Conservation (phyloP, 1,140 invertebrate species). For the Aphelinus atriplicis region DNA sequence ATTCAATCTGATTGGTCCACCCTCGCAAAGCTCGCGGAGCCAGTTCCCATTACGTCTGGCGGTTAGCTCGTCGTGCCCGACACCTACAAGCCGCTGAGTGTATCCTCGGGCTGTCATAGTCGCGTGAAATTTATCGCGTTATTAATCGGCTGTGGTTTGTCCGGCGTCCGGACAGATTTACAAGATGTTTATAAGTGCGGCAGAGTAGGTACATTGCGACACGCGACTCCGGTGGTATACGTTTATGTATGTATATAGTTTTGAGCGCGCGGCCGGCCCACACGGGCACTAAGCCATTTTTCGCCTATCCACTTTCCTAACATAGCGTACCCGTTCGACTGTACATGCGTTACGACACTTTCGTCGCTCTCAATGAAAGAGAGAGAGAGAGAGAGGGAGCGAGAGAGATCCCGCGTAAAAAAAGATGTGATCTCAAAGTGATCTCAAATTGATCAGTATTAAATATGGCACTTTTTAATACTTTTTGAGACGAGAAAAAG, state of each 20-base stretch:
- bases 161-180: slow-evolving; percentile 30
- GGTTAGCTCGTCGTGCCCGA: neutral
- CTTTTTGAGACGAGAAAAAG: too few species aligned
- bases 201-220: slow-evolving; percentile 10
- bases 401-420: too few species aligned
- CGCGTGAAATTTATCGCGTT: slow-evolving; percentile 54
- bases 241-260: too few species aligned
- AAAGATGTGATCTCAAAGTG: too few species aligned
- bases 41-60: neutral
- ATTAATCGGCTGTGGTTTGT: slow-evolving; percentile 47
- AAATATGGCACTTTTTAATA: too few species aligned
- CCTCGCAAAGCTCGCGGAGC: neutral
- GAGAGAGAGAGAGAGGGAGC: neutral
- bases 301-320: slow-evolving; percentile 17
- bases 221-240: neutral
- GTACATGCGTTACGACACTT: slow-evolving; percentile 8
- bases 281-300: slow-evolving; percentile 5
- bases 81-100: slow-evolving; percentile 28
- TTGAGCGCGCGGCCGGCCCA: neutral
- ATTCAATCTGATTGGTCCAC: neutral
- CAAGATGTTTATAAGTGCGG: slow-evolving; percentile 21
- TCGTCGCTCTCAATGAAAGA: neutral
- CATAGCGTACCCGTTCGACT: too few species aligned
- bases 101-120: slow-evolving; percentile 35
- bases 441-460: too few species aligned